Evolutionary conservation across 1,140 invertebrate species (phyloP).

Genomic region (Brachionus asplanchnoidis): DNA sequence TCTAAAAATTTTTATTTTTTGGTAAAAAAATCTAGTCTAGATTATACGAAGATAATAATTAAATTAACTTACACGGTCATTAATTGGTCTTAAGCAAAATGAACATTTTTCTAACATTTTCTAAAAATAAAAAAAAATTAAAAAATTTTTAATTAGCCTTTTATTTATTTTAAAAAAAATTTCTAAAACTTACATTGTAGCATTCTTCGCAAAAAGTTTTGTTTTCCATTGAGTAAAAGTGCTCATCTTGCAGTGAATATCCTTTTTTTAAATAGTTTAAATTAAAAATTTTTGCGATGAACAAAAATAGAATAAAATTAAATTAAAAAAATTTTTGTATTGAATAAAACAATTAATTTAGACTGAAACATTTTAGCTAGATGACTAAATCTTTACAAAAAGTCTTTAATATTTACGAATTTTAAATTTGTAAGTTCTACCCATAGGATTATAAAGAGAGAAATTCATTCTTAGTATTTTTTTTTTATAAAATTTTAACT

Average conservation of each 20-base stretch:
- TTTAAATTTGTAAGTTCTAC: too few relatives aligned
- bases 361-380: too few relatives aligned
- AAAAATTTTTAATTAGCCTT: neutral
- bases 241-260: constrained; percentile 80
- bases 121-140: constrained; percentile 54
- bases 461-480: too few relatives aligned
- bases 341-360: too few relatives aligned
- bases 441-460: too few relatives aligned
- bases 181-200: constrained; percentile 67
- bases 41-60: neutral
- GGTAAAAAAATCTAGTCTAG: neutral
- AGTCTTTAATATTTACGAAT: too few relatives aligned
- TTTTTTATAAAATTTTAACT: too few relatives aligned
- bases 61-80: constrained; percentile 63
- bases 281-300: too few relatives aligned
- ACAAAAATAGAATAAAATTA: too few relatives aligned
- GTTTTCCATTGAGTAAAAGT: constrained; percentile 86
- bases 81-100: constrained; percentile 86
- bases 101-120: constrained; percentile 94
- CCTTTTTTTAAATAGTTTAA: constrained; percentile 45
- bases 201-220: constrained; percentile 90
- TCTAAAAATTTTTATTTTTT: too few relatives aligned
- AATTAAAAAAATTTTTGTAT: too few relatives aligned
- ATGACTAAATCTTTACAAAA: too few relatives aligned
- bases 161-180: neutral